Conservation (phyloP, 30 jellyfish, hydroid and myxozoan genomes). For the Aurelia aurita complex sp. Pacific region DNA sequence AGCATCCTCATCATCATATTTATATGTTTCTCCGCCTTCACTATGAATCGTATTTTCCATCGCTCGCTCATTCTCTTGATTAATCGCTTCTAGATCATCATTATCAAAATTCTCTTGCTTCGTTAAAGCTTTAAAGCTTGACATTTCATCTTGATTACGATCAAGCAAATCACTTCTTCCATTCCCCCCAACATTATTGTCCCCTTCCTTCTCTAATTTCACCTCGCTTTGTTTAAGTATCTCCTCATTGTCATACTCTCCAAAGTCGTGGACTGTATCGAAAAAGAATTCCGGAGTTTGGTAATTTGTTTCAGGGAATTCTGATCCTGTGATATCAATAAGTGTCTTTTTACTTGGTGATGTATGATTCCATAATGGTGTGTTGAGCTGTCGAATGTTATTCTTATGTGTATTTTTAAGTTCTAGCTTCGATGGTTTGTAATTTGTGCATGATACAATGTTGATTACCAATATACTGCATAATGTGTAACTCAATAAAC, state of each 20-base stretch:
- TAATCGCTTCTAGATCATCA: slow-evolving; percentile 50
- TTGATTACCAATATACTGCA: background rate
- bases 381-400: too few relatives aligned
- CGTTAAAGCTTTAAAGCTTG: slow-evolving; percentile 23
- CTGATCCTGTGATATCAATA: slow-evolving; percentile 73
- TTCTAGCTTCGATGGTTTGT: background rate
- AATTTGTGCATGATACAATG: background rate
- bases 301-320: slow-evolving; percentile 62
- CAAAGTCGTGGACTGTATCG: slow-evolving; percentile 63
- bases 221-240: slow-evolving; percentile 39
- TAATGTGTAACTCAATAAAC: background rate
- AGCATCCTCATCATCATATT: slow-evolving; percentile 49
- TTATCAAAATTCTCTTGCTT: slow-evolving; percentile 48
- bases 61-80: slow-evolving; percentile 42
- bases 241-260: slow-evolving; percentile 60
- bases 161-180: slow-evolving; percentile 42
- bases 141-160: slow-evolving; percentile 16
- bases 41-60: slow-evolving; percentile 21
- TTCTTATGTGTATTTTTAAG: too few relatives aligned
- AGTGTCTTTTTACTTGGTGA: slow-evolving; percentile 46
- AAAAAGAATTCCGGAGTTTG: slow-evolving; percentile 70
- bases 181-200: slow-evolving; percentile 8
- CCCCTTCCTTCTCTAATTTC: slow-evolving; percentile 26
- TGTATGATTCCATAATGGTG: background rate
- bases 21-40: slow-evolving; percentile 41